phyloP scores from a whole-genome alignment of 1,140 invertebrate genomes.

The Zophobas morio region DNA sequence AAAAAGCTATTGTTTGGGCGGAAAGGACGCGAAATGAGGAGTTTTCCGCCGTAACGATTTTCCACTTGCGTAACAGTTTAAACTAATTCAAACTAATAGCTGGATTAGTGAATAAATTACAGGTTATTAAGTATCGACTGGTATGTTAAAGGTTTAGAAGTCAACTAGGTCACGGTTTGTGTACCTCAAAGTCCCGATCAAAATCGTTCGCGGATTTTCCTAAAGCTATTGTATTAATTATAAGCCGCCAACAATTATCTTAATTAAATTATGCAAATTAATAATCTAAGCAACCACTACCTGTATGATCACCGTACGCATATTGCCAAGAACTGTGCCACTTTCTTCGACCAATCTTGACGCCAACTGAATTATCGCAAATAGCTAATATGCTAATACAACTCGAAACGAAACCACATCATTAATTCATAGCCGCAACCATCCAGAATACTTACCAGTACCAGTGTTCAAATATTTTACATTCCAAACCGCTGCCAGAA shows the following conservation, averaged over 20 bases:
- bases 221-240: not conserved
- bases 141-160: not conserved
- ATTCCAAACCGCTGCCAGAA: not conserved
- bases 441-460: conserved; percentile 11
- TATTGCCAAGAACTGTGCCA: conserved; percentile 48
- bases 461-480: not conserved
- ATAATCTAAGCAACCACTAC: conserved; percentile 27
- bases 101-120: conserved; percentile 19
- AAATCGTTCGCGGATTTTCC: not conserved
- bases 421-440: conserved; percentile 32
- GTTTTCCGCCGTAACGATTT: conserved; percentile 7
- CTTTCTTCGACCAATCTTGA: conserved; percentile 28
- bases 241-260: conserved; percentile 6
- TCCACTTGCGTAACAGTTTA: conserved; percentile 10
- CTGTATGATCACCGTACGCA: conserved; percentile 40
- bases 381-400: conserved; percentile 43
- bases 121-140: not conserved
- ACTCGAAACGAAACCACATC: conserved; percentile 22
- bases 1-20: not conserved
- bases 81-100: conserved; percentile 31
- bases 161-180: conserved; percentile 21
- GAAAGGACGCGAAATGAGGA: not conserved
- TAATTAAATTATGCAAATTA: conserved; percentile 25
- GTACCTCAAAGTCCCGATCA: not conserved
- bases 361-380: conserved; percentile 27